Evolutionary conservation across 1,140 invertebrate species (phyloP), one percentile per base, ranked within the genome.

Genomic region (Drosophila equinoxialis): DNA sequence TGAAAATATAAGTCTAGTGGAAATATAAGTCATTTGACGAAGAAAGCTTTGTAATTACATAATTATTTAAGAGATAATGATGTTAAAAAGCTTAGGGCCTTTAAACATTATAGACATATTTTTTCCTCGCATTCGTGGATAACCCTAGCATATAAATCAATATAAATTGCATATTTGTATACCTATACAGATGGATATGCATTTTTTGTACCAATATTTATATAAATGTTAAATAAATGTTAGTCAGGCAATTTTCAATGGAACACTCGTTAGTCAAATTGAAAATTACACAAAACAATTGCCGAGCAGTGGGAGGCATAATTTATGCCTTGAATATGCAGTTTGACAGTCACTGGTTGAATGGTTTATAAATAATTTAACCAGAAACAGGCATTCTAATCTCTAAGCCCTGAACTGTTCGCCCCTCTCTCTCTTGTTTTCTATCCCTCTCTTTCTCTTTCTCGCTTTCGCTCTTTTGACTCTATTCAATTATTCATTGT

Each of bases 401-500:
- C 74, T 48, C 13, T 13, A 26, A 23, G 13, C 45, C 11, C 35
- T 11, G 10, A 2, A 37, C 10, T 11, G 35, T 37, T 37, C 5
- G 6, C 26, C 35, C 3, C 39, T 7, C 39, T 23, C 60, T 26
- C 17, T 14, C 33, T 20, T 23, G 20, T 23, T 13, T 17, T 17
- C 17, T 17, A 17, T 17, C 4, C 5, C 26, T 13, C 42, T 35
- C 41, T 13, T 4, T 33, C 13, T 17, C 39, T 26, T 11, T 8
- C 35, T 51, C 45, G 2, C 17, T 17, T 17, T 17, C n/a, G 6
- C n/a, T 14, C 14, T 8, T 8, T 20, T 51, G 45, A 11, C 54
- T 57, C 39, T 62, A 37, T 71, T 82, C 77, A 89, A 84, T 89
- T 81, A 89, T 87, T 89, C 84, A 87, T 69, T 48, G 41, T 58